These are phyloP conservation scores for Ceratitis capitata DNA, from an alignment of 1,140 invertebrate species.

Conservation along the genomic window DNA sequence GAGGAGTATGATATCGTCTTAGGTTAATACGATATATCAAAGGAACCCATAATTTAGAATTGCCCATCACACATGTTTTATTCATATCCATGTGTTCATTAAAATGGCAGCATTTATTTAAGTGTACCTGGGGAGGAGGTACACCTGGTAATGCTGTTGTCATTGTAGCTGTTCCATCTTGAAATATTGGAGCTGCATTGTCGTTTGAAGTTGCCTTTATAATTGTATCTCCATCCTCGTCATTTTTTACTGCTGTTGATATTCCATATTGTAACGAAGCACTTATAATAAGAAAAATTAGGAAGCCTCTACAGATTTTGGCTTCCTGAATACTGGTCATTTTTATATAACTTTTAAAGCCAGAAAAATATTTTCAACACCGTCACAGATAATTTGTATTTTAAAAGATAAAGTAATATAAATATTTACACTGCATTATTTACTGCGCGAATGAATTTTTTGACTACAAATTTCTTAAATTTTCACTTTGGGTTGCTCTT, in stretches of 20 bases:
- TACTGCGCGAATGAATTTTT: background rate
- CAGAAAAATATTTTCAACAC: background rate
- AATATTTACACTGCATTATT: constrained; percentile 11
- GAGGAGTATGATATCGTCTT: constrained; percentile 52
- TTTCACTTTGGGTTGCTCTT: background rate
- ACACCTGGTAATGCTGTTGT: constrained; percentile 28
- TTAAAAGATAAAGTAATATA: background rate
- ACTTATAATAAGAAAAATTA: constrained; percentile 31
- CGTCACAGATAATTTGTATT: background rate
- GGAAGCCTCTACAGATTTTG: background rate
- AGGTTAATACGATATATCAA: constrained; percentile 54
- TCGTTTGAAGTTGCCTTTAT: background rate
- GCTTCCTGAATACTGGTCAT: background rate
- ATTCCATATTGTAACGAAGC: background rate
- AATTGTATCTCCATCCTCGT: background rate
- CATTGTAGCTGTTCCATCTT: background rate
- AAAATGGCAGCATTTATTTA: constrained; percentile 63
- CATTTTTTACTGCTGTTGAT: background rate
- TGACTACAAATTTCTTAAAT: background rate
- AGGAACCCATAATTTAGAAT: constrained; percentile 56
- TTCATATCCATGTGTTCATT: constrained; percentile 56
- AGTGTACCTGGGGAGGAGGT: constrained; percentile 50
- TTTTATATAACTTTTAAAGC: background rate
- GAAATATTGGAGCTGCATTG: background rate
- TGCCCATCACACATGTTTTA: constrained; percentile 53